Conservation (phyloP, 2,113 vertebrate genomes). For the Ophthalmolycus amberensis region DNA sequence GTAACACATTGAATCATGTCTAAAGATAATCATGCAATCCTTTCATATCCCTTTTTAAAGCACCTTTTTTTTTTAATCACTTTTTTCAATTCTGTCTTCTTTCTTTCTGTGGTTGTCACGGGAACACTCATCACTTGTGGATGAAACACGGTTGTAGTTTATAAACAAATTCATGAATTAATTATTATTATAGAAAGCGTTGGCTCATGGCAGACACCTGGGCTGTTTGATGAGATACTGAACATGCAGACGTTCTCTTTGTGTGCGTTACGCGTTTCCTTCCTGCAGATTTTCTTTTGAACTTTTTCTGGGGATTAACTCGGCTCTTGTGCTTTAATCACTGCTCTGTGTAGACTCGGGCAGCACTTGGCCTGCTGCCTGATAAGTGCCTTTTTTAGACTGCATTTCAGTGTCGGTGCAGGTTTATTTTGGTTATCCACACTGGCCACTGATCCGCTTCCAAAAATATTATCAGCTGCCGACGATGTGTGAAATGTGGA, state of each 20-base stretch:
- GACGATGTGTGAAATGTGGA: slow-evolving; percentile 11
- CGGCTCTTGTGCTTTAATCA: slow-evolving; percentile 25
- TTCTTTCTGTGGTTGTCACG: slow-evolving; percentile 47
- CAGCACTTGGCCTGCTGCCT: background rate
- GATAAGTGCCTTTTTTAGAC: slow-evolving; percentile 56
- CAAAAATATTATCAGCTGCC: slow-evolving; percentile 15
- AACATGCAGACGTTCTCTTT: slow-evolving; percentile 49
- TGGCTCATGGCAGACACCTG: slow-evolving; percentile 33
- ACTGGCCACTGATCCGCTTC: slow-evolving; percentile 18
- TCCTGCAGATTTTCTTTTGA: slow-evolving; percentile 3
- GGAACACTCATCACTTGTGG: slow-evolving; percentile 44
- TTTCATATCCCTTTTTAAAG: slow-evolving; percentile 30
- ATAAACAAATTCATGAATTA: slow-evolving; percentile 42
- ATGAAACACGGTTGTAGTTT: slow-evolving; percentile 27
- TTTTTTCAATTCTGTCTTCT: slow-evolving; percentile 15
- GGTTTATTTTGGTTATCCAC: slow-evolving; percentile 27
- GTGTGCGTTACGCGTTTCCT: slow-evolving; percentile 13
- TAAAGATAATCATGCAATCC: slow-evolving; percentile 31
- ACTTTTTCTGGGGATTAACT: slow-evolving; percentile 17
- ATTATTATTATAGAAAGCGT: slow-evolving; percentile 30
- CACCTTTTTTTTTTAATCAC: background rate
- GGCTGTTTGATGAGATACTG: slow-evolving; percentile 26
- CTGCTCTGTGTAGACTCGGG: background rate
- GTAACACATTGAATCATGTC: slow-evolving; percentile 28
- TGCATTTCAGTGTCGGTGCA: slow-evolving; percentile 28